These are phyloP conservation scores for Drosophila nasuta DNA, from an alignment of 1,140 invertebrate genomes.

Conservation along the genomic window DNA sequence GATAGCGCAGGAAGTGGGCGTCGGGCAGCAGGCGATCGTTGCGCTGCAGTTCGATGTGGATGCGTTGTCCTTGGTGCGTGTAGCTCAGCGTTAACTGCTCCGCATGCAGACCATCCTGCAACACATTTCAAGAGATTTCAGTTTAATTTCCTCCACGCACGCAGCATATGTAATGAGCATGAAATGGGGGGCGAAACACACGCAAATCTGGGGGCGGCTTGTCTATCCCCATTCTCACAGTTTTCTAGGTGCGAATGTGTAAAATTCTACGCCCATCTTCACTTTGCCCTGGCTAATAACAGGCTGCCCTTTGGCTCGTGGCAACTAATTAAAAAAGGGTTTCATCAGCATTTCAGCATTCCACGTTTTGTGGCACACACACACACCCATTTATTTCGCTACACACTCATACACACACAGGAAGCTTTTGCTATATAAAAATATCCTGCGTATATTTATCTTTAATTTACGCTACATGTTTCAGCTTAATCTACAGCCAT, in stretches of 20 bases:
- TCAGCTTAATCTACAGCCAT: background rate
- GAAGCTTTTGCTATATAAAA: background rate
- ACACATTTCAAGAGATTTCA: constrained; percentile 47
- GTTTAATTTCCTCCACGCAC: constrained; percentile 60
- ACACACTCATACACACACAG: background rate
- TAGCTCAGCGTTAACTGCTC: constrained; percentile 89
- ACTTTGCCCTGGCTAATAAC: constrained; percentile 6
- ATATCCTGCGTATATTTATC: background rate
- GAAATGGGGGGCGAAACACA: constrained; percentile 21
- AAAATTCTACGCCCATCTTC: constrained; percentile 32
- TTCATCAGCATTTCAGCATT: constrained; percentile 21
- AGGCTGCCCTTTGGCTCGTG: constrained; percentile 26
- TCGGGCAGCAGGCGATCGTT: constrained; percentile 91
- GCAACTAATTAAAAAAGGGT: constrained; percentile 74
- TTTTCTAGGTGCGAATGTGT: constrained; percentile 63
- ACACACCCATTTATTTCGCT: background rate
- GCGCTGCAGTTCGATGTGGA: constrained; percentile 90
- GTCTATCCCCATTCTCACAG: background rate
- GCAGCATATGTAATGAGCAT: constrained; percentile 47
- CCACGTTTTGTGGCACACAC: constrained; percentile 4
- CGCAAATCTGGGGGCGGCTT: constrained; percentile 12
- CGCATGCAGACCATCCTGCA: constrained; percentile 89
- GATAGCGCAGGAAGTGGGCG: constrained; percentile 90
- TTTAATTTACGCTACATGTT: constrained; percentile 7
- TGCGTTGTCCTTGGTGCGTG: constrained; percentile 88